Conservation (phyloP, 64 coral and sea anemone species). For the Acropora yongei region DNA sequence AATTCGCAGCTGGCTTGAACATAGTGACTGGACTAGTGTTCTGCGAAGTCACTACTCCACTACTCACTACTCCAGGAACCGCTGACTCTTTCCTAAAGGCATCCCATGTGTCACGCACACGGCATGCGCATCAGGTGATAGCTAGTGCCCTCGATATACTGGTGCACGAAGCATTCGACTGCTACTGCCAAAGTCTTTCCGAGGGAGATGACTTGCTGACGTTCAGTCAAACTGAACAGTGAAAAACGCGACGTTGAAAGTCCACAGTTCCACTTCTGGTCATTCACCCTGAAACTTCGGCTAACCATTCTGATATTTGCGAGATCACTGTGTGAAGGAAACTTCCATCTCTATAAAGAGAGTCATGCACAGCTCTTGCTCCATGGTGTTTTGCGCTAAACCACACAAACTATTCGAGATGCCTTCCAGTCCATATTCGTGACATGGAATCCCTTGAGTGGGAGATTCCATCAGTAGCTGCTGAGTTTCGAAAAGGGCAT, state of each 20-base stretch:
- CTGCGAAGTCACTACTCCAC: not conserved
- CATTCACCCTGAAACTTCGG: conserved; percentile 40
- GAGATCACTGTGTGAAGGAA: conserved; percentile 32
- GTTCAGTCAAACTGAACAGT: conserved; percentile 6
- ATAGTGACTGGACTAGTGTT: conserved; percentile 38
- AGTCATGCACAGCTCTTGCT: not conserved
- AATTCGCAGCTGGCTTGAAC: conserved; percentile 60
- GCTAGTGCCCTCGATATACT: conserved; percentile 38
- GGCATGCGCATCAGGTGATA: conserved; percentile 28
- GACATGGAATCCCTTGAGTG: conserved; percentile 17
- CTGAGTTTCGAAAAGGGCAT: conserved; percentile 10
- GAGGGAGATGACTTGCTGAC: not conserved
- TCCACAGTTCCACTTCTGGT: conserved; percentile 68
- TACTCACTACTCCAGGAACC: no score
- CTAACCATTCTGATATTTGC: conserved; percentile 37
- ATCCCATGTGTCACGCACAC: not conserved
- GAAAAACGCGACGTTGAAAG: not conserved
- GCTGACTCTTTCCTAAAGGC: no score
- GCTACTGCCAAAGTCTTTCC: not conserved
- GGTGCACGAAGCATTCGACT: not conserved
- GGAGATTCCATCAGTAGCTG: not conserved
- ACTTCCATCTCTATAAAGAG: conserved; percentile 1
- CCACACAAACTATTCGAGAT: conserved; percentile 15
- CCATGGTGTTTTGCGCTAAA: conserved; percentile 40
- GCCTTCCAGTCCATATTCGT: conserved; percentile 18